These are phyloP conservation scores for Yasuhikotakia modesta DNA, from an alignment of 2,797 vertebrate genomes.

Conservation along the genomic window DNA sequence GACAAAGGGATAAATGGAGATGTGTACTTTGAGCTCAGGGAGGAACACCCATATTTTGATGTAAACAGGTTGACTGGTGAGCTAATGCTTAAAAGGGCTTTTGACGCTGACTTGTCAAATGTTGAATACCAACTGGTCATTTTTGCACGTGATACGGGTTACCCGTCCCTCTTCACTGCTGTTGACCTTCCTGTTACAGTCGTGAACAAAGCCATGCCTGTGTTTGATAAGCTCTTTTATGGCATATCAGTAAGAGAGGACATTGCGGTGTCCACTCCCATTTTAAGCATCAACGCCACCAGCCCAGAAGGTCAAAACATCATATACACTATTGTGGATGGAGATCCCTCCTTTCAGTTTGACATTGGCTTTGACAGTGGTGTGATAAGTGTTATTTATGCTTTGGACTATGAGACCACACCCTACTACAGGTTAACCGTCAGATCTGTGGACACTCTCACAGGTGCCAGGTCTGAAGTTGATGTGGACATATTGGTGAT, in stretches of 20 bases:
- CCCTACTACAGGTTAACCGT: conserved; percentile 88
- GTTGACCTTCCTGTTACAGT: conserved; percentile 87
- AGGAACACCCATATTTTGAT: conserved; percentile 87
- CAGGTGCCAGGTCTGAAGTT: conserved; percentile 87
- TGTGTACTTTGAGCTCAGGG: conserved; percentile 86
- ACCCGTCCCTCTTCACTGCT: conserved; percentile 82
- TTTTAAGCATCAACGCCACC: conserved; percentile 88
- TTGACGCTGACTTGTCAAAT: conserved; percentile 85
- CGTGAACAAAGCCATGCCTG: conserved; percentile 93
- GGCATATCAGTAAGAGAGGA: conserved; percentile 89
- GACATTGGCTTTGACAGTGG: conserved; percentile 92
- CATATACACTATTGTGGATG: conserved; percentile 89
- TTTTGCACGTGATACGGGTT: conserved; percentile 86
- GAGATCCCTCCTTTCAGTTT: conserved; percentile 89
- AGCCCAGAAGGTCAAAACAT: conserved; percentile 89
- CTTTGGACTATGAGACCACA: conserved; percentile 88
- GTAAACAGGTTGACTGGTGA: conserved; percentile 80
- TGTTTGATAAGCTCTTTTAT: conserved; percentile 96
- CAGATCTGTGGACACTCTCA: conserved; percentile 89
- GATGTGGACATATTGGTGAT: conserved; percentile 90
- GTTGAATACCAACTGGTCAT: conserved; percentile 86
- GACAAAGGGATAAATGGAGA: conserved; percentile 86
- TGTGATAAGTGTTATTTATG: conserved; percentile 83
- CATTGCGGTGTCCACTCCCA: conserved; percentile 79
- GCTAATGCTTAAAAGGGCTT: conserved; percentile 84